A percentile compares a stretch with the other conserved stretches of the same genome.
phyloP scores from a whole-genome alignment of 2,113 vertebrate genomes.

The Pteruthius melanotis region DNA sequence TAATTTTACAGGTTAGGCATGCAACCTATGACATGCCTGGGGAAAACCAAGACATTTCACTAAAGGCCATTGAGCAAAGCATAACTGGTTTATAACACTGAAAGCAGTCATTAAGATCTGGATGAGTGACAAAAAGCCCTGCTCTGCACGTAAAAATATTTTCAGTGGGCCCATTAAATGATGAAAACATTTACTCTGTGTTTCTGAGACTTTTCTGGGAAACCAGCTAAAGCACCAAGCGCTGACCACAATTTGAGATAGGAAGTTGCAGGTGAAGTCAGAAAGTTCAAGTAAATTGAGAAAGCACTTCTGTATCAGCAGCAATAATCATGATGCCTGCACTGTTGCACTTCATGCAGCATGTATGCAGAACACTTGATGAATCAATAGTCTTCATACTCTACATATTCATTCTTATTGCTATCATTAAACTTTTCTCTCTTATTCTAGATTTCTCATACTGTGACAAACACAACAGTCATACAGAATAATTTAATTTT shows the following conservation, averaged over 20 bases:
- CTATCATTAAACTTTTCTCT: not conserved
- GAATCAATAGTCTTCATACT: not conserved
- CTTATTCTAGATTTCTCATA: not conserved
- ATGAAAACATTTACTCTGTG: not conserved
- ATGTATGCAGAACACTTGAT: not conserved
- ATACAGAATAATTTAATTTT: not conserved
- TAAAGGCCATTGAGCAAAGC: not conserved
- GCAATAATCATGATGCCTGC: not conserved
- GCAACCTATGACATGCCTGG: rapidly evolving
- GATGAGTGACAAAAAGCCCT: not conserved
- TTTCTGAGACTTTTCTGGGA: not conserved
- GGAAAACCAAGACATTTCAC: not conserved
- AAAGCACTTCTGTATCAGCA: not conserved
- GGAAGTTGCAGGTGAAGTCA: not conserved
- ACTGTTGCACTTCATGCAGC: not conserved
- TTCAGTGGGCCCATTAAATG: not conserved
- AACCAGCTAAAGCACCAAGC: not conserved
- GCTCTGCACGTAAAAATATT: not conserved
- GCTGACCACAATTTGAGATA: not conserved
- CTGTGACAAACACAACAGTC: not conserved
- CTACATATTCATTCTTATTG: not conserved
- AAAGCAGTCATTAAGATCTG: not conserved
- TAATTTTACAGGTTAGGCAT: not conserved
- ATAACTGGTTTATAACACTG: not conserved
- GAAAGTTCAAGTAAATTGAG: not conserved